Base-by-base conservation (phyloP, 2,888 invertebrate genomes). In the Microplitis deprimator region DNA sequence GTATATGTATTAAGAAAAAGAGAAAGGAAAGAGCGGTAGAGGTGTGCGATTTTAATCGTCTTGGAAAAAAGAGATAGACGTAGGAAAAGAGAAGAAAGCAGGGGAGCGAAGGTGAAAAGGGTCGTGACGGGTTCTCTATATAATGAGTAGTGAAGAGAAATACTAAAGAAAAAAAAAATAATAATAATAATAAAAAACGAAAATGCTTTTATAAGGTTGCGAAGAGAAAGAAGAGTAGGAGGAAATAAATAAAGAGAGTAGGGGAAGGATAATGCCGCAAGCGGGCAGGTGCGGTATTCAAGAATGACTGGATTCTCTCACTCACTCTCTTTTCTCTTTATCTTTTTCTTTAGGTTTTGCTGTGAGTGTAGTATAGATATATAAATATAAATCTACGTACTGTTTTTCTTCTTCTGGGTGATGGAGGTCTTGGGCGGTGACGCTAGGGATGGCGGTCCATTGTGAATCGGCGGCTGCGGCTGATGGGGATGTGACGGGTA, bases 321-420 rank as follows among this genome's bases (percentile, higher is more conserved):
- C 67, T 67, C 71, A 50, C 62, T 67, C 16, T 60, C 64, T 39
- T 77, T 41, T 68, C 4, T 29, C 29, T 29, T 29, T 29, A 3
- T 29, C 29, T 29, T 29, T 20, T 29, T 29, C 29, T 29, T 29
- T 2, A 3, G 29, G 29, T 29, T 29, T 29, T 29, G 29, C 29
- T 29, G 3, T 2, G 29, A 29, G 29, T 29, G 29, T 29, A 29
- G 29, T 29, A 29, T 20, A 20, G 13, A 39, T 62, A 20, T 74
- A 59, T 50, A 17, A 29, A 10, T 61, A 10, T 39, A 16, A 41
- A 72, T 80, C 81, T 84, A 89, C 88, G 87, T 88, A 87, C 90
- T 90, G 87, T 89, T 90, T 85, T 89, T 89, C 85, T 89, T 92
- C 91, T 93, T 93, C 91, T 95, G 95, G 84, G 94, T 94, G 84